Evolutionary conservation across 2,888 invertebrate genomes (phyloP).

Genomic region (Drosophila pegasa): DNA sequence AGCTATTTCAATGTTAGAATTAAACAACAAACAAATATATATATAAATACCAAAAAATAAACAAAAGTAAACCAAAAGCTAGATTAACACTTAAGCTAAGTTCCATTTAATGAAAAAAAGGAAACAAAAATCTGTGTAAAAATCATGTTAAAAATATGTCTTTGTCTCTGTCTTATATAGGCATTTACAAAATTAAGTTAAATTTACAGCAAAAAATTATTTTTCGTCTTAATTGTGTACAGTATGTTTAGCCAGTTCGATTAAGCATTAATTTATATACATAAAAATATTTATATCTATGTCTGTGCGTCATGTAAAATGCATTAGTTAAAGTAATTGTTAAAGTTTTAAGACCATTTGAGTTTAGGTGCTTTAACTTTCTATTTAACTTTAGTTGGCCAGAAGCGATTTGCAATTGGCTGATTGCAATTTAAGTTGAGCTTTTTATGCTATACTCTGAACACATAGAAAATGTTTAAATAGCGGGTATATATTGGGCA

Average conservation of each 20-base stretch:
- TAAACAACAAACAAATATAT: constrained; percentile 51
- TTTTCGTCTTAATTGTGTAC: constrained; percentile 58
- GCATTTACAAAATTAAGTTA: constrained; percentile 53
- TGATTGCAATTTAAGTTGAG: constrained; percentile 18
- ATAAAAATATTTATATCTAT: constrained; percentile 8
- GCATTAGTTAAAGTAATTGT: constrained; percentile 39
- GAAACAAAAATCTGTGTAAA: constrained; percentile 58
- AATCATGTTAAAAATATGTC: constrained; percentile 59
- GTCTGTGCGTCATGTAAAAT: constrained; percentile 21
- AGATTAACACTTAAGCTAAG: constrained; percentile 67
- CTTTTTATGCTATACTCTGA: constrained; percentile 3
- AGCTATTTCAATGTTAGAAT: constrained; percentile 77
- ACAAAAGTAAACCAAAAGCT: constrained; percentile 21
- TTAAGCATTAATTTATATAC: constrained; percentile 10
- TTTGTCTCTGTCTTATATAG: constrained; percentile 1
- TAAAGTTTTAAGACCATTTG: constrained; percentile 17
- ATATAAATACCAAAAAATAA: constrained; percentile 43
- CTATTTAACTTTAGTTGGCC: constrained; percentile 27
- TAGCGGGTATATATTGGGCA: background rate
- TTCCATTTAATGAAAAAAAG: constrained; percentile 28
- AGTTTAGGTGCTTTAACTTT: constrained; percentile 1
- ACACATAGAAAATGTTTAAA: background rate
- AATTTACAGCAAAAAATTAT: constrained; percentile 28
- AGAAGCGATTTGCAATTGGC: constrained; percentile 39
- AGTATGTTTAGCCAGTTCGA: constrained; percentile 55